phyloP scores from a whole-genome alignment of 35 echinoderm and acorn worm genomes.

The Patiria miniata region DNA sequence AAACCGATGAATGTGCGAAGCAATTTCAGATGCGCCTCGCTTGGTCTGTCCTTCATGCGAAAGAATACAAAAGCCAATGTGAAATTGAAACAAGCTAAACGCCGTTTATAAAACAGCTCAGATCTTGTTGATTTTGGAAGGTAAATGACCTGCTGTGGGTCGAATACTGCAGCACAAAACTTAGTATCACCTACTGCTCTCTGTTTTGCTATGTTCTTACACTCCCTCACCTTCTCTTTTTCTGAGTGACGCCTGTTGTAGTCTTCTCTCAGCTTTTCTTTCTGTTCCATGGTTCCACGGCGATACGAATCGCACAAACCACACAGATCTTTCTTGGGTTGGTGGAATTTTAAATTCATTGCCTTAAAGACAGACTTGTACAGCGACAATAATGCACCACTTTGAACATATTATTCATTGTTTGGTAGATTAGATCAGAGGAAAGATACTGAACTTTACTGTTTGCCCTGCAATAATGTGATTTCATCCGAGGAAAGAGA shows the following conservation, averaged over 20 bases:
- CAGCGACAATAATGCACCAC: conserved; percentile 1
- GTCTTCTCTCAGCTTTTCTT: background rate
- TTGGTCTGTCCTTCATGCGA: conserved; percentile 53
- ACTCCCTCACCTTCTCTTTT: conserved; percentile 44
- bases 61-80: conserved; percentile 63
- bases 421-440: conserved; percentile 35
- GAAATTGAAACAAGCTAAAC: conserved; percentile 72
- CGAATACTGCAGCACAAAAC: conserved; percentile 31
- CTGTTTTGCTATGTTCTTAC: conserved; percentile 20
- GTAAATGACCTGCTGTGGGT: conserved; percentile 76
- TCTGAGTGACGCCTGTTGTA: conserved; percentile 34
- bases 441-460: conserved; percentile 48
- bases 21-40: conserved; percentile 50
- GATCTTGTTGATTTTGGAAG: conserved; percentile 48
- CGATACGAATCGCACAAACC: conserved; percentile 56
- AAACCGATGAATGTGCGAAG: conserved; percentile 52
- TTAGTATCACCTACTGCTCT: background rate
- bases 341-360: conserved; percentile 63
- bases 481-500: conserved; percentile 64
- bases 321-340: conserved; percentile 66
- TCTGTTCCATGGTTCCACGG: background rate
- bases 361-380: conserved; percentile 33
- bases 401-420: conserved; percentile 55
- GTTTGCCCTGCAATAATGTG: conserved; percentile 56
- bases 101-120: conserved; percentile 74